Conservation (phyloP, 2,797 vertebrate genomes). For the Pseudochaenichthys georgianus region DNA sequence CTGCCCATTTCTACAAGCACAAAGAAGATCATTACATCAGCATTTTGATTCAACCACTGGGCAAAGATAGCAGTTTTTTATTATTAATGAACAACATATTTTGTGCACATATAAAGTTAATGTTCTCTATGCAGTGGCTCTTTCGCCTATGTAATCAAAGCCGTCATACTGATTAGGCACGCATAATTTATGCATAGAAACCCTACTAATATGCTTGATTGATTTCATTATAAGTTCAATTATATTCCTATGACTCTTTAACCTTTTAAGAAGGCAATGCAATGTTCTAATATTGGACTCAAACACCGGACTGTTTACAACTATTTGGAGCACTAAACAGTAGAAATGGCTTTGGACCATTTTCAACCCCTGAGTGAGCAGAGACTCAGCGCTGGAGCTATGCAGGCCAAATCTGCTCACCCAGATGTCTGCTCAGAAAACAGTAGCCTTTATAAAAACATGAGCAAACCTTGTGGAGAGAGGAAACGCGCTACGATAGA, state of each 20-base stretch:
- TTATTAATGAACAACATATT: slow-evolving; percentile 54
- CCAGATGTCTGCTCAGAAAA: slow-evolving; percentile 76
- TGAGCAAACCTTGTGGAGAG: slow-evolving; percentile 63
- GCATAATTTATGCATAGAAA: slow-evolving; percentile 26
- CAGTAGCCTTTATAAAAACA: slow-evolving; percentile 77
- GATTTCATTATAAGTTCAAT: slow-evolving; percentile 14
- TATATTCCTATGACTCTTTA: background rate
- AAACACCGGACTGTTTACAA: slow-evolving; percentile 13
- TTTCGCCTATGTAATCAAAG: slow-evolving; percentile 25
- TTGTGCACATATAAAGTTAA: slow-evolving; percentile 31
- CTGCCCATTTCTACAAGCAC: slow-evolving; percentile 71
- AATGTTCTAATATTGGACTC: background rate
- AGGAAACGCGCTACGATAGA: slow-evolving; percentile 70
- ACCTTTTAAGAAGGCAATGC: background rate
- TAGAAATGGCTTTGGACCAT: slow-evolving; percentile 23
- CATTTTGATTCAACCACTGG: slow-evolving; percentile 56
- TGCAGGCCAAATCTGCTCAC: slow-evolving; percentile 59
- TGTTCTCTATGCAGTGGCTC: slow-evolving; percentile 18
- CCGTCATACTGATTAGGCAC: slow-evolving; percentile 11
- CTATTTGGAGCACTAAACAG: slow-evolving; percentile 25
- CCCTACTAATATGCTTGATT: background rate
- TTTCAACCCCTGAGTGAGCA: slow-evolving; percentile 35
- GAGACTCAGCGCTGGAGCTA: slow-evolving; percentile 41
- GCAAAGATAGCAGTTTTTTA: slow-evolving; percentile 43
- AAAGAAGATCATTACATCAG: slow-evolving; percentile 68